These are phyloP conservation scores for Bryconaethiops microstoma DNA, from an alignment of 2,797 vertebrate species.

Conservation along the genomic window DNA sequence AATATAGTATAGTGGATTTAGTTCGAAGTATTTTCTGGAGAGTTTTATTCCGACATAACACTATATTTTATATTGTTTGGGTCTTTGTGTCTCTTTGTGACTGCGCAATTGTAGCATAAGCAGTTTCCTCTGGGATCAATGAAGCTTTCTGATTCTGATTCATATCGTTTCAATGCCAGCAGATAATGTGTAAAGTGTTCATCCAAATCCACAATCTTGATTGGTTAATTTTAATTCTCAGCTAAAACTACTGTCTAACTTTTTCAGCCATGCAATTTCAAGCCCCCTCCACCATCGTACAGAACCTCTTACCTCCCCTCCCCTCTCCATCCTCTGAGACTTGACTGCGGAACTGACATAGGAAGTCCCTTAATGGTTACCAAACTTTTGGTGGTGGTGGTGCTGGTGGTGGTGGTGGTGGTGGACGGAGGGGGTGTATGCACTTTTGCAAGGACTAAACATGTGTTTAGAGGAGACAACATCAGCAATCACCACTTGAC, in stretches of 20 bases:
- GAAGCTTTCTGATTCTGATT: too few relatives aligned
- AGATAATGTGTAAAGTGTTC: too few relatives aligned
- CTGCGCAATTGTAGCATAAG: too few relatives aligned
- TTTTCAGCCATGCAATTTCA: constrained; percentile 1
- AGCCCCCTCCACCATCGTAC: background rate
- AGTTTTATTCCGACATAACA: too few relatives aligned
- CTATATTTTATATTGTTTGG: too few relatives aligned
- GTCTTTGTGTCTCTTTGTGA: too few relatives aligned
- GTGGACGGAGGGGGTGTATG: constrained; percentile 77
- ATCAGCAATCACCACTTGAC: constrained; percentile 85
- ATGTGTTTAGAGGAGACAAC: constrained; percentile 81
- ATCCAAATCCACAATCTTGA: too few relatives aligned
- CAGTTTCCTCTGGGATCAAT: too few relatives aligned
- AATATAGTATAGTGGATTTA: too few relatives aligned
- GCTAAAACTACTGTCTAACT: background rate
- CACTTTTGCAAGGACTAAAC: constrained; percentile 77
- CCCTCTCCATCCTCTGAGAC: constrained; percentile 64
- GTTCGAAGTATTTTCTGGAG: too few relatives aligned
- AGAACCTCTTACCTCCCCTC: background rate
- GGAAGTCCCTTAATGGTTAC: constrained; percentile 89
- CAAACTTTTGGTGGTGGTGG: constrained; percentile 74
- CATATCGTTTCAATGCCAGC: too few relatives aligned
- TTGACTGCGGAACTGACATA: constrained; percentile 82
- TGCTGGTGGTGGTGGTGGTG: background rate
- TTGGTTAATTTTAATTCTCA: background rate